phyloP scores from a whole-genome alignment of 2,797 vertebrate genomes.

The Sorex maritimensis region DNA sequence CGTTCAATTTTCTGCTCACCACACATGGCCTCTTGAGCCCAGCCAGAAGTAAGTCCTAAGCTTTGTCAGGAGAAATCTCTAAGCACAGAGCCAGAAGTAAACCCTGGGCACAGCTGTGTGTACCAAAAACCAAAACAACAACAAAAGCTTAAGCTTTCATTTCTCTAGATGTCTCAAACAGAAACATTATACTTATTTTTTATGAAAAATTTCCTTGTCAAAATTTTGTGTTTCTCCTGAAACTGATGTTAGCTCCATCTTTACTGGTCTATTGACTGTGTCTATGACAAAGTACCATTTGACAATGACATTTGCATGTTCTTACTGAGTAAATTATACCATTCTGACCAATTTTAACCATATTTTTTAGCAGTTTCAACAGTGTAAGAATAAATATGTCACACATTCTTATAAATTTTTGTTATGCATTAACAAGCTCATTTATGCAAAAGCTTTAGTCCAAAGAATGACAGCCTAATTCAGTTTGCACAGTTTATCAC shows the following conservation, averaged over 20 bases:
- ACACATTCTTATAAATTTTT: not conserved
- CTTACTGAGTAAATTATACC: not conserved
- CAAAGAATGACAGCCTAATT: not conserved
- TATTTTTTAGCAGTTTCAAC: not conserved
- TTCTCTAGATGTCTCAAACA: no score
- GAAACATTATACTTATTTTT: not conserved
- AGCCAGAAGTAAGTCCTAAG: no score
- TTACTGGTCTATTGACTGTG: not conserved
- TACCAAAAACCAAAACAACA: no score
- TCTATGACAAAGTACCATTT: not conserved
- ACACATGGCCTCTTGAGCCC: not conserved
- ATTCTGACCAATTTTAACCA: not conserved
- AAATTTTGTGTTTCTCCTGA: constrained; percentile 28
- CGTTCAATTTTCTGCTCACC: not conserved
- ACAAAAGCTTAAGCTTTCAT: no score
- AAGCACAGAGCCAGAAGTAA: no score
- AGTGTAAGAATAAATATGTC: not conserved
- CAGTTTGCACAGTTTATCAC: not conserved
- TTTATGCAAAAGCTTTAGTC: not conserved
- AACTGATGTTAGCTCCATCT: not conserved
- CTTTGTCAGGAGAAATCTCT: no score
- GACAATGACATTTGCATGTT: not conserved
- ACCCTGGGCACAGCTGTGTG: no score
- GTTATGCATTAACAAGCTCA: not conserved
- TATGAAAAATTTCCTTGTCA: not conserved